Evolutionary conservation across 1,140 invertebrate species (phyloP), one percentile per base, ranked within the genome.

Genomic region (Drosophila mojavensis): DNA sequence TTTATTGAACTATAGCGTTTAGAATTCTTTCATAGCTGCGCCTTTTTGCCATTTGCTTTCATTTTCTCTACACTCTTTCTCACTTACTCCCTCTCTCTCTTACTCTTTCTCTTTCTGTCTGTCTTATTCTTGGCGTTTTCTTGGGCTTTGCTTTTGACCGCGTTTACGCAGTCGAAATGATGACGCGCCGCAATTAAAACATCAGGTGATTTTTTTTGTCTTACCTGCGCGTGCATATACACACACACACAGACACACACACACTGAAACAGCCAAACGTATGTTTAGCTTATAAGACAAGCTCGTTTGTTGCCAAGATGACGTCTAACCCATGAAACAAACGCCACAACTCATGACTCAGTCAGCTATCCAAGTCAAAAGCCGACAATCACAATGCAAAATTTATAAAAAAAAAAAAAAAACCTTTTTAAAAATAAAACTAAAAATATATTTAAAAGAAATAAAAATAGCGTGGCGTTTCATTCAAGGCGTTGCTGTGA

Each of bases 141-240:
- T 50, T 50, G 28, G 24, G 20, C 20, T 56, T 39, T 39, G 36
- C 58, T 54, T 68, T 62, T 75, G 61, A 65, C 60, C 73, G 67
- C 73, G 41, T 75, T 64, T 60, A 74, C 73, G 45, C 61, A 64
- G 55, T 54, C 72, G 53, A 70, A 70, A 75, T 79, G 82, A 86
- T 88, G 83, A 86, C 83, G 77, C 69, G 73, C 69, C 60, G 63
- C 83, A 89, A 88, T 88, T 88, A 89, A 88, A 88, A 88, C 74
- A 88, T 88, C 83, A 88, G 83, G 83, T 88, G 83, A 88, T 88
- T 88, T 39, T 76, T 53, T 68, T 45, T 72, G 72, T 78, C 66
- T 88, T 71, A 81, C 82, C 72, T 65, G 72, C 55, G 50, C 30
- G 48, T 33, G 54, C 55, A 60, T 30, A 30, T 20, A 9, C 2